phyloP scores from a whole-genome alignment of 2,113 vertebrate genomes.

The Chionis minor region DNA sequence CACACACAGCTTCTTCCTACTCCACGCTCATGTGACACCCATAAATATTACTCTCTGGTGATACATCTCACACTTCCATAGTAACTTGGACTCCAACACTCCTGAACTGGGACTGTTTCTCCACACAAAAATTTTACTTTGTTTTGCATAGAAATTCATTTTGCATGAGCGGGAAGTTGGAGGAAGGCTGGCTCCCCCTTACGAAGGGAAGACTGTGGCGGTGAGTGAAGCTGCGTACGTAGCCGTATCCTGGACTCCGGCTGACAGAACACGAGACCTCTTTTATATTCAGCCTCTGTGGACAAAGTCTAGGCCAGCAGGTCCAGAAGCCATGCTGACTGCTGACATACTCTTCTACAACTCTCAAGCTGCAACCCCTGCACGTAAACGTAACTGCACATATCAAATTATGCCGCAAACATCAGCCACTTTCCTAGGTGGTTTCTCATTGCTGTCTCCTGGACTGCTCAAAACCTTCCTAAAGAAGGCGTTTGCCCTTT shows the following conservation, averaged over 20 bases:
- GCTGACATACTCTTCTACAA: neutral
- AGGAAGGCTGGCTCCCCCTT: neutral
- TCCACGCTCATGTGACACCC: accelerated
- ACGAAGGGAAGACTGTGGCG: neutral
- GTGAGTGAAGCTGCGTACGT: too few relatives aligned
- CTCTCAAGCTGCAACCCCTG: neutral
- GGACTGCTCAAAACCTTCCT: neutral
- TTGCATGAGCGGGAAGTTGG: neutral
- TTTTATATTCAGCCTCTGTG: neutral
- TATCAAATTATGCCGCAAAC: neutral
- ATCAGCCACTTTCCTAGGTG: neutral
- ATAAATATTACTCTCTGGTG: neutral
- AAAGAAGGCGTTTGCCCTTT: neutral
- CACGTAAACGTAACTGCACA: neutral
- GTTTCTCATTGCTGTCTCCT: neutral
- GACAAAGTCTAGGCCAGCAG: neutral
- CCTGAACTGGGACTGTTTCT: neutral
- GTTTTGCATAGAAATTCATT: neutral
- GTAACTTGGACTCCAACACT: neutral
- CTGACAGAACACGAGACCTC: neutral
- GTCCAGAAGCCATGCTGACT: neutral
- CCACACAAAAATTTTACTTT: neutral
- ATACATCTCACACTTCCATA: neutral
- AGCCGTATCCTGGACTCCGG: neutral
- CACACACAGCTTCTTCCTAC: neutral